Conservation (phyloP, 2,797 vertebrate species). For the Sphaeramia orbicularis region DNA sequence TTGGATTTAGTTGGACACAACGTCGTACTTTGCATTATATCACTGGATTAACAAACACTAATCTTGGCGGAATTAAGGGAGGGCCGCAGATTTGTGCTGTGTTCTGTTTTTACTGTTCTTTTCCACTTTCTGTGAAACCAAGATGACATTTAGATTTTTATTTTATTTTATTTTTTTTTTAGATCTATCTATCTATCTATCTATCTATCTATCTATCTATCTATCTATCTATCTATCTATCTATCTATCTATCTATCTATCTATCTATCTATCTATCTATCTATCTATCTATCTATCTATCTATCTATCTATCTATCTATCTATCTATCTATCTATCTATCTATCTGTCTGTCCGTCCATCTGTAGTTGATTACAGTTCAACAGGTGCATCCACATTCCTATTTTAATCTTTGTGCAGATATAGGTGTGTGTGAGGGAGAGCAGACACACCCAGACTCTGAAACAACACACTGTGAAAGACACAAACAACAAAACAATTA, state of each 20-base stretch:
- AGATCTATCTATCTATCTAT: conserved; percentile 3
- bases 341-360: too few species aligned
- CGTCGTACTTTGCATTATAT: conserved; percentile 54
- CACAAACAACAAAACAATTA: conserved; percentile 33
- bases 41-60: conserved; percentile 66
- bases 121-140: conserved; percentile 4
- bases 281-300: conserved; percentile 3
- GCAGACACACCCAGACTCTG: conserved; percentile 16
- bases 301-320: not conserved
- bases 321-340: not conserved
- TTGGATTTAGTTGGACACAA: conserved; percentile 32
- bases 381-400: not conserved
- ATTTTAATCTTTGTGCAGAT: too few species aligned
- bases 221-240: not conserved
- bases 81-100: conserved; percentile 23
- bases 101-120: conserved; percentile 32
- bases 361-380: not conserved
- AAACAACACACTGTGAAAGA: not conserved
- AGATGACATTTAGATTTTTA: too few species aligned
- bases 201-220: not conserved
- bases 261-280: conserved; percentile 1
- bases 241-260: too few species aligned
- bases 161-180: too few species aligned
- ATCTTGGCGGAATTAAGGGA: conserved; percentile 52
- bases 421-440: not conserved